Evolutionary conservation across 2,113 vertebrate species (phyloP).

Genomic region (Pipa parva): DNA sequence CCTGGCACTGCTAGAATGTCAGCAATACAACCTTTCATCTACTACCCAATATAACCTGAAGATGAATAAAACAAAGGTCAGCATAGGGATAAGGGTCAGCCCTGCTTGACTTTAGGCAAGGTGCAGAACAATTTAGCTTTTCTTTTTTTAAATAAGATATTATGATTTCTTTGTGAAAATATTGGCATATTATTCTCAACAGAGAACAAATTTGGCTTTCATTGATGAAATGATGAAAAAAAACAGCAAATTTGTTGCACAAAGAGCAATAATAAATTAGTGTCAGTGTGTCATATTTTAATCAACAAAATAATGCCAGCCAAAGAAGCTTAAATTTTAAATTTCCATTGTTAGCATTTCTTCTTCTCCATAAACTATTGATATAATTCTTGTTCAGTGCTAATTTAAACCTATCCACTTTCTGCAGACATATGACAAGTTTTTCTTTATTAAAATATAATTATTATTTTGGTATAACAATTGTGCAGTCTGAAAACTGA

Average conservation of each 20-base stretch:
- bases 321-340: too few species aligned
- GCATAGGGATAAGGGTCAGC: slow-evolving; percentile 4
- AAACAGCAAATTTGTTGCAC: too few species aligned
- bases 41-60: neutral
- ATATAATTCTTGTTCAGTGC: too few species aligned
- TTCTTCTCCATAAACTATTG: too few species aligned
- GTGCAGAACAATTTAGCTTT: neutral
- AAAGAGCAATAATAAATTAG: too few species aligned
- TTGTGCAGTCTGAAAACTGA: neutral
- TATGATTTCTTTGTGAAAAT: neutral
- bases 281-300: too few species aligned
- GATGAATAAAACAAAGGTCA: slow-evolving; percentile 4
- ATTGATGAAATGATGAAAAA: too few species aligned
- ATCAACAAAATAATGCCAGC: too few species aligned
- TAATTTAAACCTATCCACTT: neutral
- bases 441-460: neutral
- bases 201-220: too few species aligned
- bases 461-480: neutral
- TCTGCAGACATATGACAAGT: neutral
- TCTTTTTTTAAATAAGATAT: too few species aligned
- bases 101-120: neutral
- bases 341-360: too few species aligned
- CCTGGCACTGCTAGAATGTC: neutral
- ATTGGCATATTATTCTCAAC: too few species aligned
- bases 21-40: neutral